Conservation (phyloP, 2,113 vertebrate genomes). For the Caranx melampygus region DNA sequence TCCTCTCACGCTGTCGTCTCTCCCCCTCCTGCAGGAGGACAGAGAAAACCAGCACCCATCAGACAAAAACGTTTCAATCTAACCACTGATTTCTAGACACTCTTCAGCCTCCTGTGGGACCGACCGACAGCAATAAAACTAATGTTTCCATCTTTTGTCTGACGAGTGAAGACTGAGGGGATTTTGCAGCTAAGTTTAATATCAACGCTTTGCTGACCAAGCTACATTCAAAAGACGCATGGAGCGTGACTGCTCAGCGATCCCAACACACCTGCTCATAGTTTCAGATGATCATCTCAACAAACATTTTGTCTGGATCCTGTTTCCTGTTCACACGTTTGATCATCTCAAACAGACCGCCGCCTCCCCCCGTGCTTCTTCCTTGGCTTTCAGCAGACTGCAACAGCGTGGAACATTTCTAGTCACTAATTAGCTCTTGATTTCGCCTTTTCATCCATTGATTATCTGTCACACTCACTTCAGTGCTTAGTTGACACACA, state of each 20-base stretch:
- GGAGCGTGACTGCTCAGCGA: neutral
- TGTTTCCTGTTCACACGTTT: neutral
- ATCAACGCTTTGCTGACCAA: conserved; percentile 23
- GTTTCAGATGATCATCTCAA: neutral
- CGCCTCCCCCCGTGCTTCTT: conserved; percentile 29
- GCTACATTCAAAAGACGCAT: conserved; percentile 28
- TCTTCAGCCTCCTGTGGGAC: too few species aligned
- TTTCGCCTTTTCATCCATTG: neutral
- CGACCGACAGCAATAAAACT: too few species aligned
- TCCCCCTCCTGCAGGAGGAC: neutral
- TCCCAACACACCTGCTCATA: neutral
- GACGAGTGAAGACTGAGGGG: conserved; percentile 62
- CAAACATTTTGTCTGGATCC: neutral
- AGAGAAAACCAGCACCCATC: neutral
- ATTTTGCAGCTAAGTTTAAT: conserved; percentile 79
- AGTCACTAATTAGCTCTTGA: neutral
- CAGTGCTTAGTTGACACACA: neutral
- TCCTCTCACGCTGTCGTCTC: neutral
- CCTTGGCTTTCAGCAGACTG: conserved; percentile 31
- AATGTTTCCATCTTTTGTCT: neutral
- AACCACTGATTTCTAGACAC: too few species aligned
- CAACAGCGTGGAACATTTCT: conserved; percentile 55
- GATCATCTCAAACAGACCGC: neutral
- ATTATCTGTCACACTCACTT: conserved; percentile 11
- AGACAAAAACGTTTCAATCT: too few species aligned